These are phyloP conservation scores for Poicephalus gulielmi DNA, from an alignment of 2,113 vertebrate species.

Conservation along the genomic window DNA sequence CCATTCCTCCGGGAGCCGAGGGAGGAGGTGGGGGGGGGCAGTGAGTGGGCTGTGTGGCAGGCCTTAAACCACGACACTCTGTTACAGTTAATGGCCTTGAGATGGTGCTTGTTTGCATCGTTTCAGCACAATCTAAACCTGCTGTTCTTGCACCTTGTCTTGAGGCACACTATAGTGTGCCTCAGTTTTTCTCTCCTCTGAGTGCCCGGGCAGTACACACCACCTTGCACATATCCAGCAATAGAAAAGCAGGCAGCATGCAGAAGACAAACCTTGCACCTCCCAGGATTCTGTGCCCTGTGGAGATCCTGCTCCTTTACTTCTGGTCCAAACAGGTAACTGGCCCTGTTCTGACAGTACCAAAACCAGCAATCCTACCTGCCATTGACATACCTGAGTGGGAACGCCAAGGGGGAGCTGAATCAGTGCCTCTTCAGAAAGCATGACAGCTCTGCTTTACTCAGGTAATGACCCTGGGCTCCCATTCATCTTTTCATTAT, in stretches of 20 bases:
- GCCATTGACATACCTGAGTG: not conserved
- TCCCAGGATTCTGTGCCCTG: not conserved
- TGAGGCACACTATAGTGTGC: not conserved
- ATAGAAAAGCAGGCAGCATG: not conserved
- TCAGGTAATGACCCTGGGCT: not conserved
- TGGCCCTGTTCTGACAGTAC: not conserved
- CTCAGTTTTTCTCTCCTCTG: not conserved
- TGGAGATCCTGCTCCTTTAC: not conserved
- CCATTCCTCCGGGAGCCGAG: too few relatives aligned
- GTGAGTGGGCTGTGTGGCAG: too few relatives aligned
- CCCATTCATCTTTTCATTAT: not conserved
- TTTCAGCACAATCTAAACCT: not conserved
- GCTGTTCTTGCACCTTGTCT: not conserved
- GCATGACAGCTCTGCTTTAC: not conserved
- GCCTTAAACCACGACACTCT: too few relatives aligned
- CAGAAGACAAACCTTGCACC: not conserved
- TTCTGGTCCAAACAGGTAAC: not conserved
- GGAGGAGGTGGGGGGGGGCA: too few relatives aligned
- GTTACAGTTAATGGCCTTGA: not conserved
- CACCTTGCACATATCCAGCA: accelerated
- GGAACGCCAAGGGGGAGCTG: not conserved
- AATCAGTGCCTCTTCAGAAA: not conserved
- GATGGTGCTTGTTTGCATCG: not conserved
- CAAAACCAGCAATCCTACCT: not conserved
- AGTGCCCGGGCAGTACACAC: not conserved